These are phyloP conservation scores for Sorex fumeus DNA, from an alignment of 2,113 vertebrate genomes.

Conservation along the genomic window DNA sequence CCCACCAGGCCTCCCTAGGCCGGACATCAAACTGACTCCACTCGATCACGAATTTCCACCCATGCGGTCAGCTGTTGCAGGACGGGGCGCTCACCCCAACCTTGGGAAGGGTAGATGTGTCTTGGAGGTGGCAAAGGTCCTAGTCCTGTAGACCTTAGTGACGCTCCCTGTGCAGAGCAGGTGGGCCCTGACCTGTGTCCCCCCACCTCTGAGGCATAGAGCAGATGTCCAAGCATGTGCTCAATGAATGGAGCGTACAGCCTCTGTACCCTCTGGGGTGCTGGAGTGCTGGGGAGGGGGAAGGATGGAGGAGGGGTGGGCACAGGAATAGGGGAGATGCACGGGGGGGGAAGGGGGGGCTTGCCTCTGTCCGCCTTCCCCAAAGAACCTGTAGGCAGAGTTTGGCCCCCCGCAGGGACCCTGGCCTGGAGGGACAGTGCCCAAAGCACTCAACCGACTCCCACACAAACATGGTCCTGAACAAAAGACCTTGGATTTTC, in stretches of 20 bases:
- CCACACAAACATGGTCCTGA: constrained; percentile 17
- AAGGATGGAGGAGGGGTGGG: neutral
- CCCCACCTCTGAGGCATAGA: neutral
- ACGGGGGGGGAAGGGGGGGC: too few species aligned
- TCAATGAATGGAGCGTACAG: too few species aligned
- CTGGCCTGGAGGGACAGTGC: constrained; percentile 19
- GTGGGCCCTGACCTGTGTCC: neutral
- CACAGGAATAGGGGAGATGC: neutral
- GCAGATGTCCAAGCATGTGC: neutral
- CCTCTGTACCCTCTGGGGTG: too few species aligned
- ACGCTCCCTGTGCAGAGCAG: neutral
- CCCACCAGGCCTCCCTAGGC: neutral
- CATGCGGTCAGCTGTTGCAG: constrained; percentile 9
- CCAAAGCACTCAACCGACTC: neutral
- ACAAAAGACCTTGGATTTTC: neutral
- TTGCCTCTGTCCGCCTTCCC: too few species aligned
- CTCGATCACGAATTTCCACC: neutral
- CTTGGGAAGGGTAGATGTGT: neutral
- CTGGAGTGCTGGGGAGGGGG: neutral
- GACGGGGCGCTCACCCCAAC: neutral
- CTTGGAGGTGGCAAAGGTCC: neutral
- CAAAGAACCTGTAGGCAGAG: constrained; percentile 28
- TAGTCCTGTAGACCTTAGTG: neutral
- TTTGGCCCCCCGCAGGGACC: constrained; percentile 39
- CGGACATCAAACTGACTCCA: constrained; percentile 21